Evolutionary conservation across 2,888 invertebrate genomes (phyloP).

Genomic region (Liopterus haemorrhoidalis): DNA sequence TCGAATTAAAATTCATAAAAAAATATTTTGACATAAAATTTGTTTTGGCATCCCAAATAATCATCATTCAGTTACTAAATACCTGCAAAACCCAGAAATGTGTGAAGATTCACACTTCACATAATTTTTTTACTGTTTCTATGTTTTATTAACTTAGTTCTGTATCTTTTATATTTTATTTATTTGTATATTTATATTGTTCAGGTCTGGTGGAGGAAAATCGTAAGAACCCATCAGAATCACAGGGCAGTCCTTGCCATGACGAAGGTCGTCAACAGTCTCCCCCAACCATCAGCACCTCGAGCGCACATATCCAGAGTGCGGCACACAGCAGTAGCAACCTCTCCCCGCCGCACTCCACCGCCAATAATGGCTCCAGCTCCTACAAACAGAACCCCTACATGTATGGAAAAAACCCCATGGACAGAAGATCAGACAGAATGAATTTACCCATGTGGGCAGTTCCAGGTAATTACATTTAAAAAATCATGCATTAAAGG

Average conservation of each 20-base stretch:
- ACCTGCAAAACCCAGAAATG: no score
- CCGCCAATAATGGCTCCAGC: slow-evolving; percentile 37
- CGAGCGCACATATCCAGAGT: slow-evolving; percentile 39
- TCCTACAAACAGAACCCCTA: slow-evolving; percentile 40
- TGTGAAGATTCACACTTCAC: no score
- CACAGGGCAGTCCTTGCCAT: slow-evolving; percentile 21
- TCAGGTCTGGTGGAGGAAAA: slow-evolving; percentile 54
- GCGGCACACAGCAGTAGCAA: slow-evolving; percentile 43
- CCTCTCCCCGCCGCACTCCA: slow-evolving; percentile 49
- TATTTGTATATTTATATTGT: no score
- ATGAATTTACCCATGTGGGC: slow-evolving; percentile 49
- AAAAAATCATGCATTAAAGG: no score
- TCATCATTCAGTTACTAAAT: no score
- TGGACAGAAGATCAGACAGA: slow-evolving; percentile 33
- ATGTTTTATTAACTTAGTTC: no score
- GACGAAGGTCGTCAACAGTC: slow-evolving; percentile 34
- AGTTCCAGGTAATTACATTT: slow-evolving; percentile 44
- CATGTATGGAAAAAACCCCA: slow-evolving; percentile 27
- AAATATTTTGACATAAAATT: no score
- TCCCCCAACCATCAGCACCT: slow-evolving; percentile 34
- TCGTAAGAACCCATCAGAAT: slow-evolving; percentile 36
- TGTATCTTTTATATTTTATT: no score
- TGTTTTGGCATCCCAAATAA: no score
- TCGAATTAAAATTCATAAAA: no score
- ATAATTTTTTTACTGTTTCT: no score